A percentile compares a stretch with the other conserved stretches of the same genome.
Conservation (phyloP, 2,797 vertebrate genomes). For the Rhynchotus rufescens region DNA sequence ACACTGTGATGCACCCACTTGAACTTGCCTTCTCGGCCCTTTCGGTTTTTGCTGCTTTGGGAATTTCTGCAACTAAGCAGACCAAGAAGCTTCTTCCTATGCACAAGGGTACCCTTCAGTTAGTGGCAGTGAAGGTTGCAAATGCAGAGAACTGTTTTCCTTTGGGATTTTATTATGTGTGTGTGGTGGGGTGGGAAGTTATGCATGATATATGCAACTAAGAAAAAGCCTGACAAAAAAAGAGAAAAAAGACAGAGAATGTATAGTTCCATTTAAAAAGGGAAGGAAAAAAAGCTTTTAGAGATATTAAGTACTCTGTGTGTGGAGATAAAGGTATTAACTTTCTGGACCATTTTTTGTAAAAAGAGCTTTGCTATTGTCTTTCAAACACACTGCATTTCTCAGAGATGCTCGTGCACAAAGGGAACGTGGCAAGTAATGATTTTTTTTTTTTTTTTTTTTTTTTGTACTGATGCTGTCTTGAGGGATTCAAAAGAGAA, state of each 20-base stretch:
- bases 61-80: neutral
- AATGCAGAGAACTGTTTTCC: neutral
- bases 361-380: constrained; percentile 11
- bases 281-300: neutral
- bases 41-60: neutral
- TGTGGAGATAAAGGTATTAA: constrained; percentile 39
- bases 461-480: neutral
- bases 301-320: neutral
- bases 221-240: neutral
- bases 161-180: neutral
- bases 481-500: constrained; percentile 31
- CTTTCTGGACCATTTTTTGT: constrained; percentile 15
- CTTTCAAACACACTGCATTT: neutral
- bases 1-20: neutral
- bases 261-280: neutral
- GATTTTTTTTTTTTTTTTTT: no score
- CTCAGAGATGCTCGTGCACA: constrained; percentile 2
- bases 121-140: neutral
- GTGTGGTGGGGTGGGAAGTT: neutral
- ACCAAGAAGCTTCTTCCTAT: neutral
- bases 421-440: neutral
- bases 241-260: neutral
- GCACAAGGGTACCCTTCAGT: neutral
- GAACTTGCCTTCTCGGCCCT: neutral
- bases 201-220: neutral